phyloP scores from a whole-genome alignment of 2,113 vertebrate species.

The Tinamus guttatus region DNA sequence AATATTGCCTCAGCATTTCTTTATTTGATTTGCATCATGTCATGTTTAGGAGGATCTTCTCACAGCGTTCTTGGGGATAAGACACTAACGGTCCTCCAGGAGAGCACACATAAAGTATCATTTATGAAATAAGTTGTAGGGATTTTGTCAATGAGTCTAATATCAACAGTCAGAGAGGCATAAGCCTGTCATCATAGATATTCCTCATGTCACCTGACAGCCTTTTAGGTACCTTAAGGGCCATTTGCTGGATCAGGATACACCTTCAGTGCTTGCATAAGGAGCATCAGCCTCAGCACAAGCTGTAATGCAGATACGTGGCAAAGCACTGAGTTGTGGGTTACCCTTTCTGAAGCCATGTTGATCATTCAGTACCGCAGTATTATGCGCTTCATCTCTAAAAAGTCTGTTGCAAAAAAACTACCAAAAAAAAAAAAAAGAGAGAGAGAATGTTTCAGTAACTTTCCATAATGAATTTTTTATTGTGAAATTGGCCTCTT shows the following conservation, averaged over 20 bases:
- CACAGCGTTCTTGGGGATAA: neutral
- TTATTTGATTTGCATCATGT: neutral
- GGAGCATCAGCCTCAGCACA: neutral
- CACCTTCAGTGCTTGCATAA: neutral
- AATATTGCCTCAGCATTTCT: neutral
- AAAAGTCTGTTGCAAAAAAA: neutral
- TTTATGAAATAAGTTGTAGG: neutral
- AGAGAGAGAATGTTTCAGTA: neutral
- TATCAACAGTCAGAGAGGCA: neutral
- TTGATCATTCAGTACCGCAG: neutral
- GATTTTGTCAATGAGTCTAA: neutral
- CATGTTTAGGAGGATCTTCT: neutral
- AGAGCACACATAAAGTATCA: accelerated
- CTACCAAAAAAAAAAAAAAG: neutral
- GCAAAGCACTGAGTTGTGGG: neutral
- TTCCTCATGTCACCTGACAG: neutral
- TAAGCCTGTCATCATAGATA: neutral
- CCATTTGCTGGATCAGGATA: neutral
- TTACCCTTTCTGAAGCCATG: neutral
- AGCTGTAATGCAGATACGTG: neutral
- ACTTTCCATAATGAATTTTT: neutral
- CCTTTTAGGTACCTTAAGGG: neutral
- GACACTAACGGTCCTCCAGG: neutral
- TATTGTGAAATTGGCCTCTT: neutral
- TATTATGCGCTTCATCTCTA: neutral